Evolutionary conservation across 2,888 invertebrate species (phyloP).

Genomic region (Eugnorisma glareosa): DNA sequence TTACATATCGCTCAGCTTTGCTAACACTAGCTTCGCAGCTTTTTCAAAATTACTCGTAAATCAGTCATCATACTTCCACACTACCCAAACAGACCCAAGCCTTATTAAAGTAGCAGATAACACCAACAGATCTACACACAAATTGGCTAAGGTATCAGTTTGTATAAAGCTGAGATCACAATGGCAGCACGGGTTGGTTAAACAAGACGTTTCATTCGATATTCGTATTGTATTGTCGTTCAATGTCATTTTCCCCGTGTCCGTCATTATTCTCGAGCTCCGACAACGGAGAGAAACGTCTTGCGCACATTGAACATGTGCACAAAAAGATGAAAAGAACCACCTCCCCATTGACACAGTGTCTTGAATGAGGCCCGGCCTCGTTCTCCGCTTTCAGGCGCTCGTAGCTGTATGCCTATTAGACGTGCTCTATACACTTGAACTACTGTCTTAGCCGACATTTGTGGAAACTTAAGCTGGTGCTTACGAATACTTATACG

Average conservation of each 20-base stretch:
- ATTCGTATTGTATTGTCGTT: conserved; percentile 58
- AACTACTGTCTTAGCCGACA: conserved; percentile 67
- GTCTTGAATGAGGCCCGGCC: conserved; percentile 84
- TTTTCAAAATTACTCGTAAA: conserved; percentile 21
- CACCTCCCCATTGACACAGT: conserved; percentile 83
- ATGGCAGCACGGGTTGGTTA: conserved; percentile 42
- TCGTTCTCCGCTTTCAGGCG: conserved; percentile 83
- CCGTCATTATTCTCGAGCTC: conserved; percentile 64
- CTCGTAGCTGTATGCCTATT: conserved; percentile 76
- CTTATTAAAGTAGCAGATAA: conserved; percentile 22
- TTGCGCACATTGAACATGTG: conserved; percentile 75
- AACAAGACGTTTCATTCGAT: conserved; percentile 54
- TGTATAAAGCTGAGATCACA: conserved; percentile 36
- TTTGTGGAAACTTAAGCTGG: conserved; percentile 64
- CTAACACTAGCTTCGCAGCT: conserved; percentile 34
- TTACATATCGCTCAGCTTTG: conserved; percentile 39
- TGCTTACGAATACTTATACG: conserved; percentile 48
- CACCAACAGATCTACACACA: conserved; percentile 33
- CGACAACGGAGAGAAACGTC: conserved; percentile 69
- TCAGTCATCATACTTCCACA: conserved; percentile 23
- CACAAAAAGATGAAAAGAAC: conserved; percentile 82
- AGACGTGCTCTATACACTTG: conserved; percentile 72
- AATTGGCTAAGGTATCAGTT: conserved; percentile 38
- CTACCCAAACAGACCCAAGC: conserved; percentile 14
- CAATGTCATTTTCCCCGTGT: conserved; percentile 61